Base-by-base conservation (phyloP, 2,797 vertebrate species). In the Myoxocephalus aenaeus region DNA sequence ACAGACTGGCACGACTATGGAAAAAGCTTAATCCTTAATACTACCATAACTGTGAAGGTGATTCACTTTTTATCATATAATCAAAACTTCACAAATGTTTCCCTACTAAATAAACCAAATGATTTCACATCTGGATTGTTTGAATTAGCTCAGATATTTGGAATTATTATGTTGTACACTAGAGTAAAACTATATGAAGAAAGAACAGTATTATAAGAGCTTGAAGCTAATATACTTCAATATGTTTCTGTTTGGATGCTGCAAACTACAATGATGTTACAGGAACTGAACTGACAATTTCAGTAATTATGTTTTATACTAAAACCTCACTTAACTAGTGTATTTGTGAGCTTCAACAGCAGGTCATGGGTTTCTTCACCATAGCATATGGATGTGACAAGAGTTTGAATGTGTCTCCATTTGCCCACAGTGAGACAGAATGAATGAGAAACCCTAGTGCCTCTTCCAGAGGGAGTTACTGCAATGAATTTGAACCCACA, bases 391-490 rank as follows among this genome's bases (percentile, higher is more conserved):
- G 14, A 63, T 27, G 44, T 20, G 48, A 56, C 65, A 13, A 1
- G 7, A 57, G 48, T 58, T 38, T 65, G 32, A 42, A 32, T 75
- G 80, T 79, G 38, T 84, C 77, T 83, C 10, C 11, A 22, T 76
- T 78, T 61, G 17, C 51, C 32, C 56, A 73, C 25, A 62, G 34
- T 46, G 18, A 67, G 7, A 77, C 20, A 64, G 14, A 17, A 70
- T 75, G 62, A 73, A 64, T 68, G 7, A 79, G 18, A 74, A 46
- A 66, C 68, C 51, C 13, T 0, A 48, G 46, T 15, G 36, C 75
- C 56, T 70, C 36, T 61, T 84, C 70, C 59, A 64, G 62, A 62
- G 18, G 22, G 36, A 83, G 44, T 75, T 76, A 50, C 51, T 58
- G 62, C 62, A 64, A 58, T 4, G 53, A 22, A 70, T 75, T 40